phyloP scores from a whole-genome alignment of 2,113 vertebrate species.

The Danio rerio region GRCz12tu NC_133196.1:23204001-23204500 shows the following conservation, averaged over 20 bases:
- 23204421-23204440: constrained; percentile 82
- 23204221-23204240: neutral
- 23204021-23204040: too few species aligned
- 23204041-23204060: neutral
- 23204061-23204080: constrained; percentile 85
- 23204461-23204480: constrained; percentile 78
- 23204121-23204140: constrained; percentile 92
- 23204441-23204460: constrained; percentile 90
- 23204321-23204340: constrained; percentile 67
- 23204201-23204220: constrained; percentile 71
- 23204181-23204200: constrained; percentile 90
- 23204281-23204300: constrained; percentile 86
- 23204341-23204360: constrained; percentile 42
- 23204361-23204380: neutral
- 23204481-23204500: constrained; percentile 76
- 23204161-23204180: constrained; percentile 94
- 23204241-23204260: neutral
- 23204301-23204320: constrained; percentile 74
- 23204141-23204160: constrained; percentile 88
- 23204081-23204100: constrained; percentile 82
- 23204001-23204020: neutral
- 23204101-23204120: constrained; percentile 96
- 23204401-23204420: constrained; percentile 66
- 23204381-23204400: constrained; percentile 70
- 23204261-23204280: constrained; percentile 73